These are phyloP conservation scores for Corythaeola cristata DNA, from an alignment of 2,113 vertebrate species.

Conservation along the genomic window DNA sequence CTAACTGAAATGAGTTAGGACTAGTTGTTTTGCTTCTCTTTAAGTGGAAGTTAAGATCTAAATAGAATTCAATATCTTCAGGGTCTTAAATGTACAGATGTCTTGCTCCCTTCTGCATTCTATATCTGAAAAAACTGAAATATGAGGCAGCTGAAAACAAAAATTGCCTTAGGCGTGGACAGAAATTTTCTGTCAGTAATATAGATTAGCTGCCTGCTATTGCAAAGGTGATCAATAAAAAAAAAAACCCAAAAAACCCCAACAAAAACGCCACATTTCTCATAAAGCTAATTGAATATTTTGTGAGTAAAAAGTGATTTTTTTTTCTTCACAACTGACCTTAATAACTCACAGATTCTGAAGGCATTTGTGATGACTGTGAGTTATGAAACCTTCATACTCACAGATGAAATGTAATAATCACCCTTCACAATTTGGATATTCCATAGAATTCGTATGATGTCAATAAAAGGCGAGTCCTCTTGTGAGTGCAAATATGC, in stretches of 20 bases:
- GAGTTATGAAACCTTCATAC: not conserved
- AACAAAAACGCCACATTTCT: not conserved
- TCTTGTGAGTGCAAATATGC: not conserved
- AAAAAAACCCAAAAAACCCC: too few relatives aligned
- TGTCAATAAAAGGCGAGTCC: not conserved
- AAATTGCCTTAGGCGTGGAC: not conserved
- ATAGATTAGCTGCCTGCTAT: not conserved
- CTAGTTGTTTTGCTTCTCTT: not conserved
- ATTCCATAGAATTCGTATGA: not conserved
- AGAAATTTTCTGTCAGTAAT: not conserved
- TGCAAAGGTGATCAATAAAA: not conserved
- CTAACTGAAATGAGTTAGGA: not conserved
- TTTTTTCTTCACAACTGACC: not conserved
- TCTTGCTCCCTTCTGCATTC: not conserved
- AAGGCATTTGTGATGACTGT: not conserved
- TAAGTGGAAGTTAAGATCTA: not conserved
- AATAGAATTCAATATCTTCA: not conserved
- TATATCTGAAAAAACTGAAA: not conserved
- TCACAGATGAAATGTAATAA: not conserved
- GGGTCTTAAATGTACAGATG: too few relatives aligned
- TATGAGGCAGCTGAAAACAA: not conserved
- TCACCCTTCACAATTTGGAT: not conserved
- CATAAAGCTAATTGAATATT: not conserved
- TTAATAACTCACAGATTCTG: not conserved
- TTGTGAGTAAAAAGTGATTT: not conserved